phyloP scores from a whole-genome alignment of 64 coral and sea anemone species.

The Cladopsammia gracilis region DNA sequence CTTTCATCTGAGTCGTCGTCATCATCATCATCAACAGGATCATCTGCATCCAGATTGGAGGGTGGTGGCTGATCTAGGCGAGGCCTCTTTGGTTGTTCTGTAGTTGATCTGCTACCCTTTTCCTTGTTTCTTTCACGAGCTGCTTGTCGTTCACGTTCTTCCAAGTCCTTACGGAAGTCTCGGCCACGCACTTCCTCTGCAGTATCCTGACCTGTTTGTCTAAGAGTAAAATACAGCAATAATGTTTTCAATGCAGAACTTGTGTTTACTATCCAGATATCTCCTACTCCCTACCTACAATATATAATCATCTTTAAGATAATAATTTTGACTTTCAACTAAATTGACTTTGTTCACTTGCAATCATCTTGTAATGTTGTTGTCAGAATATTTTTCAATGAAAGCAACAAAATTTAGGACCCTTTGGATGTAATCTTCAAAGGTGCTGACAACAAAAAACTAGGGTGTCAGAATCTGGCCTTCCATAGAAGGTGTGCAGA shows the following conservation, averaged over 20 bases:
- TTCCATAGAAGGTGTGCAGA: too few relatives aligned
- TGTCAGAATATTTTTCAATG: too few relatives aligned
- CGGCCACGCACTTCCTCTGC: conserved; percentile 90
- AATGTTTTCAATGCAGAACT: not conserved
- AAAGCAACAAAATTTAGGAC: too few relatives aligned
- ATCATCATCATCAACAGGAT: conserved; percentile 99
- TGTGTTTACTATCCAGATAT: too few relatives aligned
- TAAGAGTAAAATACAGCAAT: not conserved
- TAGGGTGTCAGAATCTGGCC: too few relatives aligned
- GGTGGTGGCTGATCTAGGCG: conserved; percentile 89
- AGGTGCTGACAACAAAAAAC: too few relatives aligned
- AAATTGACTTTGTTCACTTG: too few relatives aligned
- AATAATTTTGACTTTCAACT: too few relatives aligned
- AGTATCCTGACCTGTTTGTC: conserved; percentile 97
- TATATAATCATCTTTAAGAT: too few relatives aligned
- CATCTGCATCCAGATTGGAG: conserved; percentile 98
- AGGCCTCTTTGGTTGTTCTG: conserved; percentile 84
- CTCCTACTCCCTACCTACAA: too few relatives aligned
- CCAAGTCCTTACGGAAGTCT: conserved; percentile 94
- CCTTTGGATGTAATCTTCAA: too few relatives aligned
- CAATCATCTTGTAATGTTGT: too few relatives aligned
- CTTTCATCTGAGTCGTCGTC: conserved; percentile 98
- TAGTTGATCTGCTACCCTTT: conserved; percentile 68
- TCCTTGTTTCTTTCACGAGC: conserved; percentile 89
- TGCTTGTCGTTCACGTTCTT: conserved; percentile 96